phyloP scores from a whole-genome alignment of 2,888 invertebrate genomes.

The Phengaris alcon region DNA sequence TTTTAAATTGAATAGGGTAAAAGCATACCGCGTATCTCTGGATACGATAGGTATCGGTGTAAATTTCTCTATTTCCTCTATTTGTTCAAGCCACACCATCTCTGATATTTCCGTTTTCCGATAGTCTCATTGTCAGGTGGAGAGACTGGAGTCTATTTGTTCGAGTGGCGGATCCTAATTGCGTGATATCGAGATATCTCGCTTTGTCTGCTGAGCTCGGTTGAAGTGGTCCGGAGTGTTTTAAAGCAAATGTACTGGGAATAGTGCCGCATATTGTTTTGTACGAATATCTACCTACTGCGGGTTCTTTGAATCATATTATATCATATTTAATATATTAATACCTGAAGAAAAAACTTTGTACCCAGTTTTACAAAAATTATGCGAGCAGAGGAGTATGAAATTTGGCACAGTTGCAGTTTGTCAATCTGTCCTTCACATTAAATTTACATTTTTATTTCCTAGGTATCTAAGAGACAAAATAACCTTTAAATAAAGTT shows the following conservation, averaged over 20 bases:
- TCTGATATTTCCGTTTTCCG: slow-evolving; percentile 9
- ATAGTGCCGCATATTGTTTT: neutral
- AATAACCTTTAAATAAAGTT: too few species aligned
- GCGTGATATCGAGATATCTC: slow-evolving; percentile 25
- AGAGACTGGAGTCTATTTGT: slow-evolving; percentile 3
- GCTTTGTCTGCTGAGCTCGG: neutral
- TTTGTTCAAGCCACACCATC: slow-evolving; percentile 9
- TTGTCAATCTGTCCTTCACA: too few species aligned
- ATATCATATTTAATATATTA: neutral
- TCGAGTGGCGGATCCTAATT: slow-evolving; percentile 24
- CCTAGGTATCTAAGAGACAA: too few species aligned
- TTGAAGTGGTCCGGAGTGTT: neutral
- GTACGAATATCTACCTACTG: neutral
- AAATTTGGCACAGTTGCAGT: too few species aligned
- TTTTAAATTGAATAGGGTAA: neutral
- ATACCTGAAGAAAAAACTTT: too few species aligned
- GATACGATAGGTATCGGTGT: neutral
- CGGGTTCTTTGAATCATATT: neutral
- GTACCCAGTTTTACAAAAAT: too few species aligned
- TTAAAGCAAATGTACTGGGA: neutral
- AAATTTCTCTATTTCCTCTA: slow-evolving; percentile 3
- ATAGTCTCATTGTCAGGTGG: slow-evolving; percentile 18
- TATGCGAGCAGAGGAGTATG: too few species aligned
- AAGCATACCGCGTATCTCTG: neutral
- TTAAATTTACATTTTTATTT: too few species aligned